Evolutionary conservation across 2,888 invertebrate species (phyloP), one percentile per base, ranked within the genome.

Genomic region (Magallana nippona): DNA sequence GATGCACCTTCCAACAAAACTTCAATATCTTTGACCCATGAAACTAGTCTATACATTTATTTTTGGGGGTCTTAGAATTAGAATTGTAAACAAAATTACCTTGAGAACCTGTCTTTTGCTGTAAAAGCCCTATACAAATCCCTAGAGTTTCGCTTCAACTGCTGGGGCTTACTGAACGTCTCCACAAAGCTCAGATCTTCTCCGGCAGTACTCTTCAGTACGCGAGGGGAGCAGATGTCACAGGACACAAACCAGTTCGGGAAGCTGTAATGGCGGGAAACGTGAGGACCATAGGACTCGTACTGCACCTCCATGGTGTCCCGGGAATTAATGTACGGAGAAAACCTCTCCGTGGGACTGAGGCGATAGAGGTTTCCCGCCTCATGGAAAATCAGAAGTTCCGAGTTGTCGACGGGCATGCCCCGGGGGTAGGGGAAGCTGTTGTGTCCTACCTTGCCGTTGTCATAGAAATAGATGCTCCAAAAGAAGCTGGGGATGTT

Each of bases 381-480:
- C 3, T 90, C 86, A 60, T 92, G 91, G 17, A 86, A 83, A 2
- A 92, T 77, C 77, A 86, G 87, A 8, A 92, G 82, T 10, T 88
- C 87, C 57, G 87, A 84, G 63, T 85, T 87, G 22, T 83, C 79
- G 2, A 88, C 85, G 5, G 83, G 77, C 10, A 88, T 86, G 13
- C 89, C 88, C 10, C 86, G 84, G 13, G 89, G 85, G 13, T 83
- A 60, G 1, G 91, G 90, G 0, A 91, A 85, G n/a, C 84, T 82
- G 17, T 87, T 89, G 0, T 91, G 89, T 80, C 92, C 91, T 10
- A 92, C 90, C 90, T 91, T 90, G 55, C 89, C 89, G 32, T 91
- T 86, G 79, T 91, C 91, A 62, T 90, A 91, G 80, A 92, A 92
- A 81, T 88, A 92, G 77, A 92, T 88, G 0, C 85, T 79, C 86